Conservation (phyloP, 2,888 invertebrate genomes). For the Galerucella pusilla region DNA sequence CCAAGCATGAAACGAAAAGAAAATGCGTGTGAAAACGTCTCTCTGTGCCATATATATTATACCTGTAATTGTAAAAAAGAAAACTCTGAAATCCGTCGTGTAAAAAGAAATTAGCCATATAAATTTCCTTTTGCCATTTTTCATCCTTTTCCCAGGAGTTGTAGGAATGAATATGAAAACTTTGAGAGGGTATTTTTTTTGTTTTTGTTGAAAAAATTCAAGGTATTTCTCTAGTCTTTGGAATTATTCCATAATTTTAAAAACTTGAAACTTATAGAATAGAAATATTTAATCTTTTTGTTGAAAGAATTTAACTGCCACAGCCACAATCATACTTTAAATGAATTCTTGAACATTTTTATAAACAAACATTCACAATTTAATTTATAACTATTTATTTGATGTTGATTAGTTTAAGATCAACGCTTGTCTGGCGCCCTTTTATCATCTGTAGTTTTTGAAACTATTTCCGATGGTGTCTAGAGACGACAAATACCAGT, state of each 20-base stretch:
- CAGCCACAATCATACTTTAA: no score
- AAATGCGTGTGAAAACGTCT: not conserved
- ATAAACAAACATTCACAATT: not conserved
- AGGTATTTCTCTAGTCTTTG: not conserved
- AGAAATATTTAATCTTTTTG: not conserved
- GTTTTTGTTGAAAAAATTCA: not conserved
- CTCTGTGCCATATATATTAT: not conserved
- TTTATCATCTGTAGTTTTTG: not conserved
- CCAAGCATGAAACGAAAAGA: not conserved
- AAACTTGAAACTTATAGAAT: not conserved
- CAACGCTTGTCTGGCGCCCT: not conserved
- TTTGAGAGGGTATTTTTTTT: not conserved
- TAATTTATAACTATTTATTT: not conserved
- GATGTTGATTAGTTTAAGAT: not conserved
- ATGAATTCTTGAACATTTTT: not conserved
- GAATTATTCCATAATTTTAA: not conserved
- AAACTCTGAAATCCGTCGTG: slow-evolving; percentile 20
- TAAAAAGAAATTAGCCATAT: slow-evolving; percentile 16
- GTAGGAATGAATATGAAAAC: not conserved
- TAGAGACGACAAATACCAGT: no score
- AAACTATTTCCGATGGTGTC: not conserved
- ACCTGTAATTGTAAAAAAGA: not conserved
- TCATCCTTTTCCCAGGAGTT: not conserved
- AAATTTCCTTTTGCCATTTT: slow-evolving; percentile 10
- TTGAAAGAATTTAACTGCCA: no score